Evolutionary conservation across 2,888 invertebrate species (phyloP).

Genomic region (Oscheius sp.): DNA sequence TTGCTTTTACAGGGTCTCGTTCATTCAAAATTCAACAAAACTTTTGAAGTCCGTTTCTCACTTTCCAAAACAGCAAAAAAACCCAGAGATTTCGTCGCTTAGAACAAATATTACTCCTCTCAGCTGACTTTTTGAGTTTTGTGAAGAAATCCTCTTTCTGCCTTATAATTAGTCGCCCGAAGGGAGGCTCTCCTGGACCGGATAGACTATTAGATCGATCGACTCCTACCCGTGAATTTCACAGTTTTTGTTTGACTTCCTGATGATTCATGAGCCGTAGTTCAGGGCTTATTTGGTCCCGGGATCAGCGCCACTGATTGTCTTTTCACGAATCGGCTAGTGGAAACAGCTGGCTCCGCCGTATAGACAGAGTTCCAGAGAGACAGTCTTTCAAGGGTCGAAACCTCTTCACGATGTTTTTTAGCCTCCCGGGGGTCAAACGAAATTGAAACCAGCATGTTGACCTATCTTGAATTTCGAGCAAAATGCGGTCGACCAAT

Average conservation of each 20-base stretch:
- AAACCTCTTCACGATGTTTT: too few relatives aligned
- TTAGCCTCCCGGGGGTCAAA: not conserved
- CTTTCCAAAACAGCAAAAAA: too few relatives aligned
- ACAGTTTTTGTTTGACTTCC: not conserved
- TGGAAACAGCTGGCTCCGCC: not conserved
- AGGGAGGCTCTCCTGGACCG: too few relatives aligned
- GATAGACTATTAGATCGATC: slow-evolving; percentile 12
- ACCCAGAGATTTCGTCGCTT: too few relatives aligned
- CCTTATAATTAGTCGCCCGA: too few relatives aligned
- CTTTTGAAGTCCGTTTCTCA: too few relatives aligned
- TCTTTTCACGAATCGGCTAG: slow-evolving; percentile 1
- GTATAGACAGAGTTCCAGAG: not conserved
- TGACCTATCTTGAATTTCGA: not conserved
- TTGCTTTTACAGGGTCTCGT: too few relatives aligned
- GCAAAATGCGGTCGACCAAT: not conserved
- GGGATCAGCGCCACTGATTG: not conserved
- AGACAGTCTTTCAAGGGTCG: too few relatives aligned
- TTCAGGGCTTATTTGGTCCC: not conserved
- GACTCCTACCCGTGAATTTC: not conserved
- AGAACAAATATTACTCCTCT: too few relatives aligned
- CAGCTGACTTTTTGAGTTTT: too few relatives aligned
- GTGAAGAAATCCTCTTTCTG: too few relatives aligned
- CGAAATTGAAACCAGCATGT: not conserved
- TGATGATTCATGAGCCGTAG: not conserved
- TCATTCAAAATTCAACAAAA: too few relatives aligned